Conservation (phyloP, 2,797 vertebrate species). For the Mormyrops boulengeri region DNA sequence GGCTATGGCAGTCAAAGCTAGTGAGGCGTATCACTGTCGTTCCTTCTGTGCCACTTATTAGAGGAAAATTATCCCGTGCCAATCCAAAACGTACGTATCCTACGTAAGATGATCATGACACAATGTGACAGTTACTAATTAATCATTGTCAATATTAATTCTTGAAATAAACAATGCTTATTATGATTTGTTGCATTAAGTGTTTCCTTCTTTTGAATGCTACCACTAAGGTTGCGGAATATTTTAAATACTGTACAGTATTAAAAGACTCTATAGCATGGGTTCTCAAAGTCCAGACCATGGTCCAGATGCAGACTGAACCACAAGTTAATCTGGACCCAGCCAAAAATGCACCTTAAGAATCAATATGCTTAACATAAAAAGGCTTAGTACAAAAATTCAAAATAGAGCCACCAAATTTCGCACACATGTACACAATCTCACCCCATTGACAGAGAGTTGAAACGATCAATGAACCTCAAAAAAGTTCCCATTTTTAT, state of each 20-base stretch:
- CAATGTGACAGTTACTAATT: background rate
- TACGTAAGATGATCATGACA: background rate
- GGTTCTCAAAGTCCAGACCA: background rate
- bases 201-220: background rate
- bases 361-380: background rate
- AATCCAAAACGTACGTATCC: background rate
- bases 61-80: background rate
- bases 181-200: background rate
- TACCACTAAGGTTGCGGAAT: background rate
- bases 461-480: background rate
- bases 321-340: background rate
- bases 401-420: background rate
- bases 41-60: background rate
- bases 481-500: background rate
- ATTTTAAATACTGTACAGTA: background rate
- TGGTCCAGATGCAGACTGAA: background rate
- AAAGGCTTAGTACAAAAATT: background rate
- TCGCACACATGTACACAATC: background rate
- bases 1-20: background rate
- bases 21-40: background rate
- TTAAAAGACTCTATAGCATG: background rate
- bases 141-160: background rate
- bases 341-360: background rate
- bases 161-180: background rate
- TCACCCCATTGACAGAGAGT: background rate